These are phyloP conservation scores for Antheraea mylitta DNA, from an alignment of 1,140 invertebrate species.

Conservation along the genomic window DNA sequence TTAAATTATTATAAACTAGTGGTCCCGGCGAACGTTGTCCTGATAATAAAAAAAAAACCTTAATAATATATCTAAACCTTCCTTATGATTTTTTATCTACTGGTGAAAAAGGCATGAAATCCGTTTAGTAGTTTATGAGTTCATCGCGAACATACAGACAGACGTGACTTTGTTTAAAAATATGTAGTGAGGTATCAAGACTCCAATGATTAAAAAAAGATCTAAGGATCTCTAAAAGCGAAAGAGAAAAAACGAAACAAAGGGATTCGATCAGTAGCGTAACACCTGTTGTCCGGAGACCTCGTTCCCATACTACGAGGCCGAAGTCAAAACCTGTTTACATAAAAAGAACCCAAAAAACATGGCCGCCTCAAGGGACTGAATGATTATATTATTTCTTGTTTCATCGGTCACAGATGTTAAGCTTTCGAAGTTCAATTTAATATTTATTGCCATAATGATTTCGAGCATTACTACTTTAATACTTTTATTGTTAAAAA, in stretches of 20 bases:
- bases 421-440: not conserved
- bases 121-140: too few species aligned
- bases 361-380: conserved; percentile 22
- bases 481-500: too few species aligned
- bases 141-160: too few species aligned
- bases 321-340: conserved; percentile 31
- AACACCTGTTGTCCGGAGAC: conserved; percentile 55
- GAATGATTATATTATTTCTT: conserved; percentile 26
- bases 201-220: not conserved
- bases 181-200: too few species aligned
- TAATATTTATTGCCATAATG: not conserved
- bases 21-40: too few species aligned
- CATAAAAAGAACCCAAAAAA: conserved; percentile 33
- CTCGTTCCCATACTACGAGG: conserved; percentile 41
- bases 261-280: conserved; percentile 38
- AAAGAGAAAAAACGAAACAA: conserved; percentile 25
- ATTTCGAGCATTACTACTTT: too few species aligned
- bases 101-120: too few species aligned
- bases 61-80: too few species aligned
- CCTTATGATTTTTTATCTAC: too few species aligned
- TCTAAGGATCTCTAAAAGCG: not conserved
- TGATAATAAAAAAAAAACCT: too few species aligned
- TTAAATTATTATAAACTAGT: too few species aligned
- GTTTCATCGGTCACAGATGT: conserved; percentile 16
- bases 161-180: too few species aligned